These are phyloP conservation scores for Sinocyclocheilus anshuiensis DNA, from an alignment of 2,113 vertebrate species.

Conservation along the genomic window DNA sequence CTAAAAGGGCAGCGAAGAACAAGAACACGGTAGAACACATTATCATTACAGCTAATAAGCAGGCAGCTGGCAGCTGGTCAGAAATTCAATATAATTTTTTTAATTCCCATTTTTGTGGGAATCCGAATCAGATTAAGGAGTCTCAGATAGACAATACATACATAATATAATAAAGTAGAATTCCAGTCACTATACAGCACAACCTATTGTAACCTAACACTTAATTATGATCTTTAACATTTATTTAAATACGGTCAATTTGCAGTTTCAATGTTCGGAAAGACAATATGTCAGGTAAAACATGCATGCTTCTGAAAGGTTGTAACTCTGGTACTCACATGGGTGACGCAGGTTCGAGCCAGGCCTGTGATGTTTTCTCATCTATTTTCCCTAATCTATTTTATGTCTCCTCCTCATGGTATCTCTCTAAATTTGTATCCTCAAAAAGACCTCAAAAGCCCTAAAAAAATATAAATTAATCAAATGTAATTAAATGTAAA, in stretches of 20 bases:
- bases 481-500: neutral
- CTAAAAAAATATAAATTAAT: neutral
- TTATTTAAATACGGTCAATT: neutral
- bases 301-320: neutral
- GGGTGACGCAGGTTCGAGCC: neutral
- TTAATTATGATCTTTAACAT: neutral
- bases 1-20: constrained; percentile 23
- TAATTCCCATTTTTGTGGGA: neutral
- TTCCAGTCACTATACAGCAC: neutral
- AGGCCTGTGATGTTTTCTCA: neutral
- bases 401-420: neutral
- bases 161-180: neutral
- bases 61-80: neutral
- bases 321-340: neutral
- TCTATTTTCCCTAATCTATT: constrained; percentile 1
- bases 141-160: neutral
- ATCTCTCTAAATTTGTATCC: neutral
- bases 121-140: neutral
- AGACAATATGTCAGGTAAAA: neutral
- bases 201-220: neutral
- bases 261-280: neutral
- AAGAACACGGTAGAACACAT: neutral
- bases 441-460: neutral
- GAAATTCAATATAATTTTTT: constrained; percentile 12
- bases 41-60: neutral